Base-by-base conservation (phyloP, 1,140 invertebrate species). In the Tetragonula clypearis region DNA sequence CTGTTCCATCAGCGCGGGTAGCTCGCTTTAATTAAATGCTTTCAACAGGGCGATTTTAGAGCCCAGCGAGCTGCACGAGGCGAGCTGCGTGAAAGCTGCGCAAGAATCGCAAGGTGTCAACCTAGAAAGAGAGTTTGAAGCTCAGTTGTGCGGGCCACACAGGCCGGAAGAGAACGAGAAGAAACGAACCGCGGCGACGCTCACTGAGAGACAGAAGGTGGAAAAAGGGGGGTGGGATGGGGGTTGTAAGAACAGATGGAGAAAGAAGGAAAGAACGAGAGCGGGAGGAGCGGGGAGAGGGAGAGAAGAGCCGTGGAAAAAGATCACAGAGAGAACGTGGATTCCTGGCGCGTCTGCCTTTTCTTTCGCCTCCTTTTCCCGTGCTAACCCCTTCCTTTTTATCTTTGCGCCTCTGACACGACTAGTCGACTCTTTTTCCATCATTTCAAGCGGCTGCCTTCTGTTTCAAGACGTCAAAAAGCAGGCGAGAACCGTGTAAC, bases 101-200 rank as follows among this genome's bases (percentile, higher is more conserved):
- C 78, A 82, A 87, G 85, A 86, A 88, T 87, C 66, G 77, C 87
- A 82, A 88, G 85, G 87, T 88, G 87, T 88, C 87, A 86, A 83
- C 81, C 81, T 88, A 87, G 87, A 88, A 86, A 88, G 81, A 79
- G 87, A 79, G 82, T 84, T 86, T 88, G 62, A 87, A 84, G 56
- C 82, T 53, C 69, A 49, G 82, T 74, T 35, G 85, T 49, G 75
- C 8, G 30, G 65, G 62, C 68, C 56, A 71, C 69, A 79, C 81
- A 84, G 55, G 21, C n/a, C 21, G 21, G 1, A 60, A 74, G n/a
- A 83, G 58, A 77, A 35, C 55, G 80, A 55, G 58, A 55, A 53
- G 72, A 80, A 82, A 65, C 55, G 58, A 86, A 78, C 58, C 75
- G 75, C 75, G 58, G 19, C 35, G 75, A 26, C 75, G 75, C 30